Percentiles rank a stretch among this genome's conserved stretches.
These are phyloP conservation scores for Protaetia brevitarsis DNA, from an alignment of 1,140 invertebrate species.

Conservation along the genomic window DNA sequence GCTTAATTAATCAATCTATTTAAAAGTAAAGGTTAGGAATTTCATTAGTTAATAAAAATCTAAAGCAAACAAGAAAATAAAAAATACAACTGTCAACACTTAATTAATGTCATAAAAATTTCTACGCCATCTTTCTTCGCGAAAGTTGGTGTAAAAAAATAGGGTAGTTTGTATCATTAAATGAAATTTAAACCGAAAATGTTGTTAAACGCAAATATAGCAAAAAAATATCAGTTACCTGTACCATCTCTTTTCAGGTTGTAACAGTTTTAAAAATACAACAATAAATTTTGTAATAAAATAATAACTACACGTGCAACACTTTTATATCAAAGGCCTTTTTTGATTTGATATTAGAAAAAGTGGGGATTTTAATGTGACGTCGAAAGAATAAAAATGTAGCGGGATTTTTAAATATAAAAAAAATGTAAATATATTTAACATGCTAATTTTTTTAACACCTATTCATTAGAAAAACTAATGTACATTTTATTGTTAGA, in stretches of 20 bases:
- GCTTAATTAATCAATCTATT: background rate
- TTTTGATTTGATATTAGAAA: slow-evolving; percentile 39
- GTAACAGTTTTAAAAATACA: slow-evolving; percentile 37
- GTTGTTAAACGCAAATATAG: slow-evolving; percentile 1
- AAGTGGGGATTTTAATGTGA: slow-evolving; percentile 28
- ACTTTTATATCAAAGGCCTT: slow-evolving; percentile 43
- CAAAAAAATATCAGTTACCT: slow-evolving; percentile 33
- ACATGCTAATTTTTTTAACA: background rate
- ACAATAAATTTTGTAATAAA: slow-evolving; percentile 33
- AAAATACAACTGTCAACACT: slow-evolving; percentile 25
- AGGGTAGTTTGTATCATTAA: slow-evolving; percentile 33
- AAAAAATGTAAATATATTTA: background rate
- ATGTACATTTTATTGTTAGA: background rate
- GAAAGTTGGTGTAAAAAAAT: slow-evolving; percentile 39
- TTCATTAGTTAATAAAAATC: background rate
- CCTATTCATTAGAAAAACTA: background rate
- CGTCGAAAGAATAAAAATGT: slow-evolving; percentile 12
- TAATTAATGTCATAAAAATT: slow-evolving; percentile 43
- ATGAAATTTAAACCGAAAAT: slow-evolving; percentile 18
- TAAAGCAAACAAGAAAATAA: slow-evolving; percentile 9
- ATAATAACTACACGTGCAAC: slow-evolving; percentile 39
- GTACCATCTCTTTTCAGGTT: slow-evolving; percentile 35
- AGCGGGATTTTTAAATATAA: slow-evolving; percentile 19
- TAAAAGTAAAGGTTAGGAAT: slow-evolving; percentile 22
- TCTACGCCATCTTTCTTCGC: slow-evolving; percentile 42